A percentile compares a stretch with the other conserved stretches of the same genome.
Evolutionary conservation across 1,140 invertebrate genomes (phyloP).

Genomic region (Calycopis cecrops): DNA sequence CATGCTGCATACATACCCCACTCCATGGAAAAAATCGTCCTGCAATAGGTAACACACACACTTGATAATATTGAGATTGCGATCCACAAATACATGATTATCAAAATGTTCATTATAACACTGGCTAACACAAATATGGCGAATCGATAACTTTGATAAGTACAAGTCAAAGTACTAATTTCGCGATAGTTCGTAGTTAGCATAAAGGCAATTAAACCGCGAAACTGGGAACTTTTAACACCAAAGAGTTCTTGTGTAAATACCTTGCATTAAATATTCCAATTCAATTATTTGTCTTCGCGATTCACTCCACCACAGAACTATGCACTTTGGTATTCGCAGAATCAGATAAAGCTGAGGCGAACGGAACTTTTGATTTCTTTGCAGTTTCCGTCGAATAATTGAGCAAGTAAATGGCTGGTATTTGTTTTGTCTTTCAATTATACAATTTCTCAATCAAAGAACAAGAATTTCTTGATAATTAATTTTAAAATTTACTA

Average conservation of each 20-base stretch:
- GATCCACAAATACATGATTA: no score
- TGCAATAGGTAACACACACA: no score
- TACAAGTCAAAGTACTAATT: neutral
- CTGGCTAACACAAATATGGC: conserved; percentile 15
- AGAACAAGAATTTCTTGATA: no score
- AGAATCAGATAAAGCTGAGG: conserved; percentile 36
- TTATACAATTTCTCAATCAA: no score
- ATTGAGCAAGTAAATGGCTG: conserved; percentile 12
- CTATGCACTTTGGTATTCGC: conserved; percentile 43
- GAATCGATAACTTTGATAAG: neutral
- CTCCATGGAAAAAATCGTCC: no score
- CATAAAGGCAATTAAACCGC: neutral
- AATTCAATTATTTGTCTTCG: conserved; percentile 43
- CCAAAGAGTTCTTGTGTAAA: conserved; percentile 5
- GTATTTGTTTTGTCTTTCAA: no score
- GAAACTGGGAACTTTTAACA: conserved; percentile 7
- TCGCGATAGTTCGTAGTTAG: neutral
- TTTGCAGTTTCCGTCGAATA: conserved; percentile 21
- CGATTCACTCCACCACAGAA: conserved; percentile 46
- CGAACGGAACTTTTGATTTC: conserved; percentile 34
- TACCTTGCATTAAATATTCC: conserved; percentile 7
- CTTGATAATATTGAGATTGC: no score
- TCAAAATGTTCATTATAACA: conserved; percentile 7
- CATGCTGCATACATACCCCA: no score
- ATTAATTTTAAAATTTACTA: no score